Base-by-base conservation (phyloP, 2,797 vertebrate species). In the Eospalax fontanierii region DNA sequence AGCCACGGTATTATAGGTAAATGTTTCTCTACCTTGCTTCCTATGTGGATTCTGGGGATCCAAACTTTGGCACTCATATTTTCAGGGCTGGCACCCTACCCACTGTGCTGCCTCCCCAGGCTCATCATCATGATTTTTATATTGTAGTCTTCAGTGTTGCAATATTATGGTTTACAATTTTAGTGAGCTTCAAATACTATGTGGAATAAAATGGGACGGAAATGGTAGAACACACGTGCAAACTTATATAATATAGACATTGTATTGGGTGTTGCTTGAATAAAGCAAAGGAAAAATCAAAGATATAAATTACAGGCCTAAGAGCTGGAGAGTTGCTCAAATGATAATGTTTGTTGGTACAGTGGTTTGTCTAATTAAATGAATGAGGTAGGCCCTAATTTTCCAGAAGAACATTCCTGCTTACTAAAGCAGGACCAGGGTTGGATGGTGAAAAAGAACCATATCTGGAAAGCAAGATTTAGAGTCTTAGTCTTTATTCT, bases 151-250 rank as follows among this genome's bases (percentile, higher is more conserved):
- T 73, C 82, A 90, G 75, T 80, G 84, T 94, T 92, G 35, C 1
- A 83, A 4, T 83, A 75, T 80, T 66, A 66, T 88, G 70, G 11
- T 70, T 70, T 82, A 43, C 18, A 82, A 81, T 89, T 95, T 91
- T 83, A 54, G 4, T 11, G 63, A 1, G 35, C 26, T n/a, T 86
- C 11, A 74, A 68, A 78, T 33, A 4, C 57, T 85, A 90, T 86
- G 43, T 89, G 33, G 22, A 89, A 83, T 89, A 19, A 95, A 19
- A 9, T 63, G 6, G 46, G 11, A 1, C 3, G 33, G 65, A 85
- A 84, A 61, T 90, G 90, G 40, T 73, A 80, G 24, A 63, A 38
- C 1, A 76, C 6, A 68, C 8, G 40, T 33, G 22, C 26, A 94
- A 33, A 30, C 21, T 66, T 74, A 38, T 6, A 38, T 81, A 28